These are phyloP conservation scores for Phyllotis vaccarum DNA, from an alignment of 2,797 vertebrate genomes.

Conservation along the genomic window DNA sequence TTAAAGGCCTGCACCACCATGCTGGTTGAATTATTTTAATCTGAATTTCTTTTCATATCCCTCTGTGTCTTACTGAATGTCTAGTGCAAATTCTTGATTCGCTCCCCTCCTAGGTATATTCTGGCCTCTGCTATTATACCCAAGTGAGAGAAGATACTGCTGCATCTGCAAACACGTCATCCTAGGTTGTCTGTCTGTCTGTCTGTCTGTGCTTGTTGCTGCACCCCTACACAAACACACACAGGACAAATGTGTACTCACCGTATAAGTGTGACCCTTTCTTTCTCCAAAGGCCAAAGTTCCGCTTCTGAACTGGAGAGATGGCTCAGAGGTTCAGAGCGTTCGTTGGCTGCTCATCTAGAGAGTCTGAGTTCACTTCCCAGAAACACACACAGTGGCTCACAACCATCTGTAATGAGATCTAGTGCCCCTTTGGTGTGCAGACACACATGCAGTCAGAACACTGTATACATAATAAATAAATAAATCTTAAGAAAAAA, in stretches of 20 bases:
- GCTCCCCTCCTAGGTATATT: not conserved
- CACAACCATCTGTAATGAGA: not conserved
- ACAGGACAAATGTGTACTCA: rapidly evolving
- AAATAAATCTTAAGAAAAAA: not conserved
- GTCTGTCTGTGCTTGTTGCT: not conserved
- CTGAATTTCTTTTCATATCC: not conserved
- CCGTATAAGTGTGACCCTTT: not conserved
- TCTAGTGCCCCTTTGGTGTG: not conserved
- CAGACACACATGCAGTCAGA: not conserved
- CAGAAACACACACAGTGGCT: not conserved
- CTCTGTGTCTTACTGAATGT: not conserved
- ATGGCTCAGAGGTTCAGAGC: not conserved
- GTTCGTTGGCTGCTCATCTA: not conserved
- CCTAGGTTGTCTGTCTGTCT: not conserved
- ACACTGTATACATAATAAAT: not conserved
- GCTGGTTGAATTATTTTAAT: not conserved
- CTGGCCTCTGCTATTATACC: not conserved
- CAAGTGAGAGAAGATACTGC: not conserved
- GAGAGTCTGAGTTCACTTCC: not conserved
- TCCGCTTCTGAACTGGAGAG: not conserved
- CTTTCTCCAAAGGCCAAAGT: not conserved
- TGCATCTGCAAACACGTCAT: no score
- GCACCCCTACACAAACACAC: not conserved
- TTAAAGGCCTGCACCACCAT: not conserved
- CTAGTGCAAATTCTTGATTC: not conserved